Base-by-base conservation (phyloP, 2,113 vertebrate species). In the Eira barbara region DNA sequence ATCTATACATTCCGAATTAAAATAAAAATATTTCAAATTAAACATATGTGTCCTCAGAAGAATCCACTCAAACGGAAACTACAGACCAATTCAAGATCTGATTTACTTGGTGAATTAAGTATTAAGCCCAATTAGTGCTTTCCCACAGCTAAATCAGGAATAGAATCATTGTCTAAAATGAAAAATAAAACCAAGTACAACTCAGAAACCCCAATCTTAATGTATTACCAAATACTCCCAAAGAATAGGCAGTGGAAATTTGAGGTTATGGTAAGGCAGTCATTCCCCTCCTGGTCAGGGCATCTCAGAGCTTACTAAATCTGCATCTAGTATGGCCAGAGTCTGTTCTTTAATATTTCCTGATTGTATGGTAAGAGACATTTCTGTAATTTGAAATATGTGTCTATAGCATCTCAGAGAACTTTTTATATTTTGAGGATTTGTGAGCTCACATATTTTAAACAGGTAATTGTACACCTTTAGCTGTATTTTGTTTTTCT, bases 371-470 rank as follows among this genome's bases (percentile, higher is more conserved):
- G 47, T 78, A 61, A 11, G 25, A 91, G 59, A 94, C 34, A 55
- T 91, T 83, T 82, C 78, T 84, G 29, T n/a, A 39, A 80, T 96
- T 96, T 90, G 69, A 97, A 88, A 63, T 87, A 45, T 69, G 11
- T 29, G 69, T 86, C 74, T n/a, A 69, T 63, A 91, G 11, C 42
- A 73, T 95, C n/a, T 45, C 73, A 29, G 74, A 91, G n/a, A 93
- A 34, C 78, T 45, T 94, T 93, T 67, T 71, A 71, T 47, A 94
- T 36, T 74, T 97, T 91, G 69, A 95, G 80, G 81, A 96, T 93
- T 91, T 97, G 93, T 45, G 91, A 94, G 52, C 42, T 34, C n/a
- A 55, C 39, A 25, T 91, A 96, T 97, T 98, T 85, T 96, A 84
- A 83, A 94, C 65, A 96, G 97, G 65, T 65, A 84, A 31, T 73